These are phyloP conservation scores for Heterodera filipjevi DNA, from an alignment of 2,888 invertebrate genomes.

Conservation along the genomic window DNA sequence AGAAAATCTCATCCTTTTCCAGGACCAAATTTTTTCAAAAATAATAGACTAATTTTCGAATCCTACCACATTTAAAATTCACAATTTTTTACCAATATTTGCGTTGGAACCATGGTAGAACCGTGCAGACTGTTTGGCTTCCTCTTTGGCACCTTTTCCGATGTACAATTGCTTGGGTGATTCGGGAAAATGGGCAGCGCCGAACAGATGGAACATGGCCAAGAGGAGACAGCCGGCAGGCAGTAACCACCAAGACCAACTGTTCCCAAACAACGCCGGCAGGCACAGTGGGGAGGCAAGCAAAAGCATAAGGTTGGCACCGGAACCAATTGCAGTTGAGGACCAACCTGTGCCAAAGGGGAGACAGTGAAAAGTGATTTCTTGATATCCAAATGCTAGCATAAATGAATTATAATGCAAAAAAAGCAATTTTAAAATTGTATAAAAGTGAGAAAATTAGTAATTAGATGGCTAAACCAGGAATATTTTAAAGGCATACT, in stretches of 20 bases:
- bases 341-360: conserved; percentile 52
- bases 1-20: no score
- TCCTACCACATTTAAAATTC: no score
- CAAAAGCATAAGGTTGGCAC: conserved; percentile 48
- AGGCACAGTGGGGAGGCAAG: conserved; percentile 52
- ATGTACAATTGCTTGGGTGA: conserved; percentile 61
- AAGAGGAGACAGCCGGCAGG: conserved; percentile 46
- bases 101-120: conserved; percentile 55
- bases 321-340: conserved; percentile 53
- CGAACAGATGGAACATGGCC: conserved; percentile 48
- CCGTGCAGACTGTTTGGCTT: conserved; percentile 45
- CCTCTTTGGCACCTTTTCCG: conserved; percentile 42
- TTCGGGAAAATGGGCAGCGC: conserved; percentile 51
- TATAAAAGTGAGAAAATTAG: no score
- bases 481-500: no score
- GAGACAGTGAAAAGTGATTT: no score
- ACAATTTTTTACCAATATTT: conserved; percentile 41
- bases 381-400: no score
- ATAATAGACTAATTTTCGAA: no score
- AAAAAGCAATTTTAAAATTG: no score
- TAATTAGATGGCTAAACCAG: no score
- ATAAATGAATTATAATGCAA: no score
- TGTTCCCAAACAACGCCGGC: conserved; percentile 51
- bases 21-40: no score
- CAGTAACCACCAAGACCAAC: conserved; percentile 48